Conservation (phyloP, 1,140 invertebrate species). For the Lepidostoma basale region DNA sequence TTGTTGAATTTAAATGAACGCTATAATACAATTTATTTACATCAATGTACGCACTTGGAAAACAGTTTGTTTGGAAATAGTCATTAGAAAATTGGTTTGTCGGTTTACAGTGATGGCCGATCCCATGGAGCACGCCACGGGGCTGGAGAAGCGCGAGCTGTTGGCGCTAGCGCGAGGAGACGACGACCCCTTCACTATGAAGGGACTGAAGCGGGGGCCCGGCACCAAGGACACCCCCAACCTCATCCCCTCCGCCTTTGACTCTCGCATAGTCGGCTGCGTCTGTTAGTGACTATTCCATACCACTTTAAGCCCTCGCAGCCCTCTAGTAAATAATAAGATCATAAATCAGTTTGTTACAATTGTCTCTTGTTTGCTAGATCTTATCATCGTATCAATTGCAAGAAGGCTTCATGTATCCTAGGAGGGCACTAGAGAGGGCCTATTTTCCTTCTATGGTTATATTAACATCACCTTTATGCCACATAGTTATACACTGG, state of each 20-base stretch:
- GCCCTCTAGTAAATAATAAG: not conserved
- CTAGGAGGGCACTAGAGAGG: too few relatives aligned
- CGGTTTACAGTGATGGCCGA: constrained; percentile 72
- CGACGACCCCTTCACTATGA: constrained; percentile 89
- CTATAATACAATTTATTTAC: too few relatives aligned
- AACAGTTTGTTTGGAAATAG: too few relatives aligned
- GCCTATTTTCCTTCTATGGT: too few relatives aligned
- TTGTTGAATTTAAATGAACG: too few relatives aligned
- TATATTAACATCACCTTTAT: too few relatives aligned
- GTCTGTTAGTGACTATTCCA: constrained; percentile 73
- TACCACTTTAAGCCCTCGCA: not conserved
- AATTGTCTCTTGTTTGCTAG: not conserved
- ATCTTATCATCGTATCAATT: not conserved
- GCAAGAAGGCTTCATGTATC: too few relatives aligned
- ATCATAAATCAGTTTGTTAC: not conserved
- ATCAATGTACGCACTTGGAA: not conserved
- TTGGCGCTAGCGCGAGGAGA: constrained; percentile 84
- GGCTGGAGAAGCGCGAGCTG: constrained; percentile 88
- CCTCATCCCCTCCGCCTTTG: constrained; percentile 86
- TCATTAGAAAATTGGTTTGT: not conserved
- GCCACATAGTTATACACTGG: too few relatives aligned
- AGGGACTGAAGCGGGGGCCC: constrained; percentile 75
- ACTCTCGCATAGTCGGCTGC: constrained; percentile 91
- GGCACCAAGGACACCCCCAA: constrained; percentile 89
- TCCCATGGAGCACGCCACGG: constrained; percentile 90